Conservation (phyloP, 2,113 vertebrate genomes). For the Cranoglanis bouderius region DNA sequence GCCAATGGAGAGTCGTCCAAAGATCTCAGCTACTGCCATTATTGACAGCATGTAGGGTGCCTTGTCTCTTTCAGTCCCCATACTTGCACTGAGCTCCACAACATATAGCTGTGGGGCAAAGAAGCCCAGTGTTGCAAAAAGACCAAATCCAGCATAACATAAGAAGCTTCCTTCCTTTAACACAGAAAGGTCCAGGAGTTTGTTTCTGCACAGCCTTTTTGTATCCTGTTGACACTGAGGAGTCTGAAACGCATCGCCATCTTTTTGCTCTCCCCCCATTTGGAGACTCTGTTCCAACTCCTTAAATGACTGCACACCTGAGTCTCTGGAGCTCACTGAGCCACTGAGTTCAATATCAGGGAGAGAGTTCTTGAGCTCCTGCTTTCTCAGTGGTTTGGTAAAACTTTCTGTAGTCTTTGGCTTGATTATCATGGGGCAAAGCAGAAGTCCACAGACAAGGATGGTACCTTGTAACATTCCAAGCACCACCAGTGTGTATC, state of each 20-base stretch:
- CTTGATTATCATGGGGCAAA: constrained; percentile 83
- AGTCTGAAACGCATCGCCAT: background rate
- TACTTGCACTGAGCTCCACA: constrained; percentile 86
- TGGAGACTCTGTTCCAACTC: constrained; percentile 53
- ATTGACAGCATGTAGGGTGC: constrained; percentile 84
- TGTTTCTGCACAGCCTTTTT: constrained; percentile 42
- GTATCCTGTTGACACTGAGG: background rate
- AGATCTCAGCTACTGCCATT: constrained; percentile 89
- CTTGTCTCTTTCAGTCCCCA: constrained; percentile 79
- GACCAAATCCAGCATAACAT: constrained; percentile 89
- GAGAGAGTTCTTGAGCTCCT: constrained; percentile 34
- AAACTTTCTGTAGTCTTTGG: constrained; percentile 46
- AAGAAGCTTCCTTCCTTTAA: constrained; percentile 87
- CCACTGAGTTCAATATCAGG: constrained; percentile 53
- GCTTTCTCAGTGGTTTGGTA: constrained; percentile 41
- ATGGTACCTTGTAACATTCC: constrained; percentile 86
- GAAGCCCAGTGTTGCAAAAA: constrained; percentile 94
- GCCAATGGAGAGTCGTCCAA: constrained; percentile 83
- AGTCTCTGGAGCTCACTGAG: constrained; percentile 81
- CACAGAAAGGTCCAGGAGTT: constrained; percentile 87
- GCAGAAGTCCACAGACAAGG: constrained; percentile 81
- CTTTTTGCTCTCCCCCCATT: constrained; percentile 38
- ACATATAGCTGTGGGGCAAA: constrained; percentile 91
- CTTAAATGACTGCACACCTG: constrained; percentile 79
- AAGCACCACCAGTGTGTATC: constrained; percentile 81